These are phyloP conservation scores for Saccopteryx leptura DNA, from an alignment of 2,113 vertebrate species.

Conservation along the genomic window DNA sequence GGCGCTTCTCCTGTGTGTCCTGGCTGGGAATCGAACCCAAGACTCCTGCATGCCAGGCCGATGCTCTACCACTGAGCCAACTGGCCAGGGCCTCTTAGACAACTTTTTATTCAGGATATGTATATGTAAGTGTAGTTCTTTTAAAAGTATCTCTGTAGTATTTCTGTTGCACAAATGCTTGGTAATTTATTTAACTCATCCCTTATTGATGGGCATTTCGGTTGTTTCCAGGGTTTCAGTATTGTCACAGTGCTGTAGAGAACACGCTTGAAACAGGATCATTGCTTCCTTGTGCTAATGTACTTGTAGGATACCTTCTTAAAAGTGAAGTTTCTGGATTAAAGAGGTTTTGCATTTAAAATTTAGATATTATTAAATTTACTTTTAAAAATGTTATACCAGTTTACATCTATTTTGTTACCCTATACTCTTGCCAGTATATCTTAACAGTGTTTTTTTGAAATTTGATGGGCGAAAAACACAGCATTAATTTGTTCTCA, in stretches of 20 bases:
- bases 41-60: no score
- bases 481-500: constrained; percentile 12
- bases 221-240: background rate
- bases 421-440: background rate
- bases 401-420: background rate
- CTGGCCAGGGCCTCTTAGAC: background rate
- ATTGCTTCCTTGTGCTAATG: background rate
- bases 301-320: background rate
- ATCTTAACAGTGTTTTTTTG: constrained; percentile 2
- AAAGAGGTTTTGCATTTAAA: background rate
- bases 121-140: background rate
- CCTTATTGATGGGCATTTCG: background rate
- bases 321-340: constrained; percentile 21
- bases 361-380: background rate
- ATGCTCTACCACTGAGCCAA: no score
- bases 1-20: no score
- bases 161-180: background rate
- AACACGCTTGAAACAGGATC: background rate
- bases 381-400: background rate
- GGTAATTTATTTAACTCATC: background rate
- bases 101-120: background rate
- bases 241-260: background rate
- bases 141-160: background rate
- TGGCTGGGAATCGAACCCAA: no score
- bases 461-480: constrained; percentile 3